Evolutionary conservation across 2,888 invertebrate genomes (phyloP).

Genomic region (Drosophila birchii): DNA sequence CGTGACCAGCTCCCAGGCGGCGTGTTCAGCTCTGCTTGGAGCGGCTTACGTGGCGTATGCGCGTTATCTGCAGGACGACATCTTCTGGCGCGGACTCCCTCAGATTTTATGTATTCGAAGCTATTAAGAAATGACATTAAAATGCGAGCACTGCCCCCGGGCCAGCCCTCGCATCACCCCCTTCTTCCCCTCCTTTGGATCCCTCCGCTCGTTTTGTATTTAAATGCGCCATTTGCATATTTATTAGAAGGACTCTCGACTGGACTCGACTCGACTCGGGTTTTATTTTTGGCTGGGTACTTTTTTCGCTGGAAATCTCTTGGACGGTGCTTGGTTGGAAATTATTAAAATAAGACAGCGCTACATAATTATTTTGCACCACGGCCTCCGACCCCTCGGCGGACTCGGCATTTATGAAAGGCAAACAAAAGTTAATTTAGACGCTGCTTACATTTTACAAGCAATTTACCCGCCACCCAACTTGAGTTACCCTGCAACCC

Average conservation of each 20-base stretch:
- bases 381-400: slow-evolving; percentile 1
- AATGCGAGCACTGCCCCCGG: slow-evolving; percentile 53
- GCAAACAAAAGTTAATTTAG: slow-evolving; percentile 83
- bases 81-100: slow-evolving; percentile 51
- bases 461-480: slow-evolving; percentile 72
- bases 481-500: slow-evolving; percentile 32
- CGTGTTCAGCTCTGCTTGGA: slow-evolving; percentile 58
- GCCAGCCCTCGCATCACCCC: not conserved
- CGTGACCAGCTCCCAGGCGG: slow-evolving; percentile 61
- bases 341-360: slow-evolving; percentile 81
- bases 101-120: slow-evolving; percentile 72
- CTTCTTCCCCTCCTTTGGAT: not conserved
- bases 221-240: slow-evolving; percentile 80
- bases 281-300: slow-evolving; percentile 13
- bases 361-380: slow-evolving; percentile 74
- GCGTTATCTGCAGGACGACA: slow-evolving; percentile 64
- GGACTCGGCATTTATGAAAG: slow-evolving; percentile 63
- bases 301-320: slow-evolving; percentile 32
- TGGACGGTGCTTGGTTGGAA: slow-evolving; percentile 39
- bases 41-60: slow-evolving; percentile 71
- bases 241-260: slow-evolving; percentile 68
- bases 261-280: slow-evolving; percentile 2
- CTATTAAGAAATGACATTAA: slow-evolving; percentile 79
- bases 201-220: slow-evolving; percentile 53
- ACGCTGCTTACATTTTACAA: slow-evolving; percentile 80